Evolutionary conservation across 2,888 invertebrate genomes (phyloP).

Genomic region (Atrina japonica): DNA sequence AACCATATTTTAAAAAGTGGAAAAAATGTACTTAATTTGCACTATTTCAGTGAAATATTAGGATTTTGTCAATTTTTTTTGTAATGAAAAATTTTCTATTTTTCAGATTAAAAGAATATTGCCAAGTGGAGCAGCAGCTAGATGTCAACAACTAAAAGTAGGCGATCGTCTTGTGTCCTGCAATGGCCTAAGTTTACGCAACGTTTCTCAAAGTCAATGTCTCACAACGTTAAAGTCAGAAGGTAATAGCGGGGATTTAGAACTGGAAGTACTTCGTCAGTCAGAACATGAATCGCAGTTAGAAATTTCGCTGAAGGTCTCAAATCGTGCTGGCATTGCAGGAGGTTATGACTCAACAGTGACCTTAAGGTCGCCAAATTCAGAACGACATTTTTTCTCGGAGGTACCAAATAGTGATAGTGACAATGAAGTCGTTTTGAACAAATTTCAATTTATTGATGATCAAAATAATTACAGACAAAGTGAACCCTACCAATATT

Average conservation of each 20-base stretch:
- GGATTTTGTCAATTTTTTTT: too few relatives aligned
- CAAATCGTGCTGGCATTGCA: constrained; percentile 21
- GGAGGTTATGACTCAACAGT: constrained; percentile 24
- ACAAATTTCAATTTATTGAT: constrained; percentile 32
- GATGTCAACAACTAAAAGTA: constrained; percentile 90
- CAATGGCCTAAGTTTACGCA: constrained; percentile 89
- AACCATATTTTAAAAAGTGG: too few relatives aligned
- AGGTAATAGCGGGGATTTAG: constrained; percentile 87
- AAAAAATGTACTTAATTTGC: too few relatives aligned
- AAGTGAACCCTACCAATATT: too few relatives aligned
- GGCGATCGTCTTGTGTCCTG: constrained; percentile 95
- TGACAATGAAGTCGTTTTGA: constrained; percentile 40
- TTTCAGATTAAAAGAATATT: constrained; percentile 74
- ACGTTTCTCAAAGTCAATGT: constrained; percentile 92
- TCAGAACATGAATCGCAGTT: constrained; percentile 53
- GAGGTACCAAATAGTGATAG: constrained; percentile 33
- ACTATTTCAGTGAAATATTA: too few relatives aligned
- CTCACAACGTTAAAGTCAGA: constrained; percentile 92
- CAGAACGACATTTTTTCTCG: constrained; percentile 15
- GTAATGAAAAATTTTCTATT: constrained; percentile 8
- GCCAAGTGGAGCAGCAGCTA: constrained; percentile 79
- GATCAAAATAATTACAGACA: background rate
- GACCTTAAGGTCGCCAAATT: constrained; percentile 27
- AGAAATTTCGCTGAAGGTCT: constrained; percentile 58
- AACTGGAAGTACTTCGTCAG: constrained; percentile 81